phyloP scores from a whole-genome alignment of 30 jellyfish, hydroid and myxozoan genomes.

The Calvadosia cruxmelitensis region DNA sequence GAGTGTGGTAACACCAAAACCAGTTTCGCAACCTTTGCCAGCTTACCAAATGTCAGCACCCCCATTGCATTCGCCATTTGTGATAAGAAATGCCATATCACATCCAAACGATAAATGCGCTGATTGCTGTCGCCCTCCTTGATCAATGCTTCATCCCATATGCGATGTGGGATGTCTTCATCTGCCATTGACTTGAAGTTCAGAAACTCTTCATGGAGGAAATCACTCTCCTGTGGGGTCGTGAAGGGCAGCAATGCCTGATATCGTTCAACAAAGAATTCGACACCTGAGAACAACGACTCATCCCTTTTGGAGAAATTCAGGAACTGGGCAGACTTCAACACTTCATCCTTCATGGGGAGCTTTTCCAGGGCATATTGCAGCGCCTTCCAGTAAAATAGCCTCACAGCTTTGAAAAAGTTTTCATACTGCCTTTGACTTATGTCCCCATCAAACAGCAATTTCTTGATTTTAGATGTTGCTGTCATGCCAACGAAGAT shows the following conservation, averaged over 20 bases:
- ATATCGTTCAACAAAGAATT: slow-evolving; percentile 16
- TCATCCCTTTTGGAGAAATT: slow-evolving; percentile 23
- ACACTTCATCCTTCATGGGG: slow-evolving; percentile 12
- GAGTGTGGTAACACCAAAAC: not conserved
- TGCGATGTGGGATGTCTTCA: slow-evolving; percentile 12
- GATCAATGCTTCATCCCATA: slow-evolving; percentile 30
- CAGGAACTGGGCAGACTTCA: slow-evolving; percentile 27
- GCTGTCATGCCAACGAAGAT: slow-evolving; percentile 28
- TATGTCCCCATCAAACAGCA: slow-evolving; percentile 35
- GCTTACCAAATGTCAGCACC: no score
- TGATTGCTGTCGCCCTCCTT: slow-evolving; percentile 17
- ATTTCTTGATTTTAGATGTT: not conserved
- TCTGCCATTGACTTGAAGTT: slow-evolving; percentile 33
- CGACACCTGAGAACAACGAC: slow-evolving; percentile 27
- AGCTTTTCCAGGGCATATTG: slow-evolving; percentile 12
- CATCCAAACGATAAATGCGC: no score
- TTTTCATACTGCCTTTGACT: slow-evolving; percentile 11
- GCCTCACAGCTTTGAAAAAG: slow-evolving; percentile 23
- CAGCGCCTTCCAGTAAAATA: slow-evolving; percentile 3
- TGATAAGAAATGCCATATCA: no score
- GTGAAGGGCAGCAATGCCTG: slow-evolving; percentile 14
- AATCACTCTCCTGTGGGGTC: slow-evolving; percentile 17
- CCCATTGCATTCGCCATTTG: no score
- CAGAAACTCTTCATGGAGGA: slow-evolving; percentile 35
- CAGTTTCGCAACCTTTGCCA: slow-evolving; percentile 1